Evolutionary conservation across 2,797 vertebrate species (phyloP), one percentile per base, ranked within the genome.

Genomic region (Onychomys torridus): DNA sequence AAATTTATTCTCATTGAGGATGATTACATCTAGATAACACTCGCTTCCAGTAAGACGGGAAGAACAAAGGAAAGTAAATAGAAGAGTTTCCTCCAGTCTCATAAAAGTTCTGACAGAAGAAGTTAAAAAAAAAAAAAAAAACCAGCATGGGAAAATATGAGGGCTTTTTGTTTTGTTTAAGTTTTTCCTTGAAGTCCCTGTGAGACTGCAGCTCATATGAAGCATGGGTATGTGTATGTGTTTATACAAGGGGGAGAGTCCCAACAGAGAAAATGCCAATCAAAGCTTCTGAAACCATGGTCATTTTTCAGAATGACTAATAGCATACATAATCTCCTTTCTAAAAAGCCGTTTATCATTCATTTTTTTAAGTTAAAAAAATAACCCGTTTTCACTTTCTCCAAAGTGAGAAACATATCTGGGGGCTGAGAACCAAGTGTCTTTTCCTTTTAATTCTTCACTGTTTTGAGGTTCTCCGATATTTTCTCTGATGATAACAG

Each of bases 111-210:
- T 98, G 98, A 91, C 97, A 96, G 94, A 98, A 98, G 97, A 97
- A 98, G 95, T 96, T n/a, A 94, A 96, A 97, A 94, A 97, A 98
- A 94, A 96, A 97, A 94, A 97, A 98, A 98, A n/a, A n/a, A n/a
- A n/a, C n/a, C n/a, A n/a, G 97, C 98, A 97, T 98, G 98, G 97
- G 98, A 98, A 98, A 98, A 98, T 97, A 92, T 93, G 97, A 97
- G 97, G 97, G 9, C 4, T 12, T 89, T 40, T 93, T 97, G 96
- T 96, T 95, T 97, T 97, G 97, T 97, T 95, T 96, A 94, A 98
- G 89, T 97, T 98, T 98, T 98, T 98, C 97, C 97, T 98, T 98
- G 96, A 98, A 98, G 98, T 98, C 90, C 91, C 86, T 96, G 86
- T 75, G 96, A 97, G 97, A 98, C 96, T 97, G 86, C 97, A 89